Evolutionary conservation across 2,797 vertebrate species (phyloP), one percentile per base, ranked within the genome.

Genomic region (Adelosebastes latens): DNA sequence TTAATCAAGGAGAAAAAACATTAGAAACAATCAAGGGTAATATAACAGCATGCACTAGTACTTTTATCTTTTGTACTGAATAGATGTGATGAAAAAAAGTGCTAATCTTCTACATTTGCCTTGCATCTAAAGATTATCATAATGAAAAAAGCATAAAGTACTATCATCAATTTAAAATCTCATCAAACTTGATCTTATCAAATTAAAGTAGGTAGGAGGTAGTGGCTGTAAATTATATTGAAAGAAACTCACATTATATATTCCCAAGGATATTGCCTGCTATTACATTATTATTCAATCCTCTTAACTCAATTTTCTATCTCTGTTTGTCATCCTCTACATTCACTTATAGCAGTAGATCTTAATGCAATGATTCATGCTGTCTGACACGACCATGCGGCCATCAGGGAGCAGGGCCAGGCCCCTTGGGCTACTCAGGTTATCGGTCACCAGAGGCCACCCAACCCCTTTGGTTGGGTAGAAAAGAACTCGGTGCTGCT

Each of bases 341-440:
- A 22, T 72, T 93, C 77, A 96, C 86, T 96, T 96, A 91, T 97
- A 97, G 71, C 89, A 94, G 82, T 95, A 97, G 66, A 96, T 91
- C 86, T 97, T 97, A 52, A 97, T 75, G 79, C 96, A 96, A 77
- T 97, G 96, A 80, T 97, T 96, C 96, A 97, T 96, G 84, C 96
- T 97, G 85, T 97, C 96, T 6, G 95, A 95, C 73, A 97, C 94
- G 2, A 94, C 95, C 25, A 97, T 71, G 18, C 95, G 94, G 14
- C 94, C 94, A n/a, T 94, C 93, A 7, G 95, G 96, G n/a, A 96
- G 92, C 56, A 96, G 82, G 1, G 96, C 94, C 5, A 97, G 85
- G 12, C 96, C 96, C 5, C 96, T 81, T 5, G 96, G 97, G 76
- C 93, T 96, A 27, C 87, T 96, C 34, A 97, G 93, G 53, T 94